Percentiles rank a stretch among this genome's conserved stretches.
Conservation (phyloP, 1,140 invertebrate species). For the fruit fly (Drosophila melanogaster) region DNA sequence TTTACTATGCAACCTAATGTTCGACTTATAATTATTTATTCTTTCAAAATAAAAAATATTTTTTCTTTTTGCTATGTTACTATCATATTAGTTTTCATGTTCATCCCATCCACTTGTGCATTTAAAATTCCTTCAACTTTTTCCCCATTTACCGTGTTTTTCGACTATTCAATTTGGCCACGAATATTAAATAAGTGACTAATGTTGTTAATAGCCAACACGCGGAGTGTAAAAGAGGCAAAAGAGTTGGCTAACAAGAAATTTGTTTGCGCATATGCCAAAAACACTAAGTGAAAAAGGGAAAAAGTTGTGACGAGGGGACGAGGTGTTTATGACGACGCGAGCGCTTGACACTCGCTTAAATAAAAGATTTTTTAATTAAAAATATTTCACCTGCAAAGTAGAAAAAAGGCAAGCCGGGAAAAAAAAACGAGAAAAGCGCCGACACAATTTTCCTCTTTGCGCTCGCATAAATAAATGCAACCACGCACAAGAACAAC, state of each 20-base stretch:
- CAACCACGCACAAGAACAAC: slow-evolving; percentile 46
- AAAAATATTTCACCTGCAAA: slow-evolving; percentile 80
- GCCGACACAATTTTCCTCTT: slow-evolving; percentile 79
- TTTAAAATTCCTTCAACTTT: neutral
- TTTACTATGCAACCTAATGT: too few species aligned
- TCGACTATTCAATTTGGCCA: neutral
- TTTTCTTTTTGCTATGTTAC: too few species aligned
- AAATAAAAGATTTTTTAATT: slow-evolving; percentile 83
- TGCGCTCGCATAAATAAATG: slow-evolving; percentile 74
- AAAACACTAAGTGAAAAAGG: slow-evolving; percentile 28
- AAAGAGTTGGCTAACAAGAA: slow-evolving; percentile 29
- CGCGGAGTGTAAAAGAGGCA: slow-evolving; percentile 6
- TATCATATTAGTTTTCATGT: too few species aligned
- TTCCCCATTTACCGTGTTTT: neutral
- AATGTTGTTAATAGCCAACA: slow-evolving; percentile 28
- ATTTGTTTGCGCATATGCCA: slow-evolving; percentile 31
- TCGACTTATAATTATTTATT: too few species aligned
- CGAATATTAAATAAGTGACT: slow-evolving; percentile 15
- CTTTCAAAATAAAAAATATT: too few species aligned
- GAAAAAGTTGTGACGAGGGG: slow-evolving; percentile 8
- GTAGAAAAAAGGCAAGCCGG: slow-evolving; percentile 23
- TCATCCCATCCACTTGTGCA: neutral
- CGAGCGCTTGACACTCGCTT: slow-evolving; percentile 63
- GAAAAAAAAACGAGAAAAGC: slow-evolving; percentile 30
- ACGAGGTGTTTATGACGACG: slow-evolving; percentile 22